Conservation (phyloP, 2,797 vertebrate genomes). For the Ataeniobius toweri region DNA sequence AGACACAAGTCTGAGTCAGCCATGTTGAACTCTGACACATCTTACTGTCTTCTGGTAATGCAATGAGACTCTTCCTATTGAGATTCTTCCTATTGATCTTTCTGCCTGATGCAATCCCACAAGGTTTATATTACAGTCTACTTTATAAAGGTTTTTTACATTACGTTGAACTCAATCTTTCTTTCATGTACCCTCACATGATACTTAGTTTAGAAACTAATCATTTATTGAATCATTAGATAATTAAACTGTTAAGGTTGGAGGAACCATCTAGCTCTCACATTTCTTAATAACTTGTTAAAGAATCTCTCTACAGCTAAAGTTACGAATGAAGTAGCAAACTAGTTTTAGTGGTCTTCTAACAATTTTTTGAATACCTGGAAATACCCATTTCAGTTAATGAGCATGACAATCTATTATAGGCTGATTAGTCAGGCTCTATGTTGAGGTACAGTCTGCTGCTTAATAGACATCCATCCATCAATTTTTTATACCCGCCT, state of each 20-base stretch:
- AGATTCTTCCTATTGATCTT: conserved; percentile 75
- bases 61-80: conserved; percentile 72
- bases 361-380: not conserved
- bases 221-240: conserved; percentile 54
- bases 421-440: not conserved
- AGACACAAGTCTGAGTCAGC: conserved; percentile 53
- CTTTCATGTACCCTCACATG: conserved; percentile 61
- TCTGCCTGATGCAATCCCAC: conserved; percentile 64
- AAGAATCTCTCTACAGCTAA: not conserved
- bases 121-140: conserved; percentile 71
- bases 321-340: not conserved
- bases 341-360: not conserved
- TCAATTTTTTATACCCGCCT: not conserved
- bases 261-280: conserved; percentile 44
- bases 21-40: conserved; percentile 67
- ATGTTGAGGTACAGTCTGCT: not conserved
- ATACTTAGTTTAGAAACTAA: conserved; percentile 68
- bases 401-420: not conserved
- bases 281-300: conserved; percentile 16
- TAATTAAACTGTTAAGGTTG: conserved; percentile 50
- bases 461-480: no score
- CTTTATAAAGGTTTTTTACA: conserved; percentile 69
- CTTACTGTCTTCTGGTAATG: conserved; percentile 75
- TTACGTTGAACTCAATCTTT: conserved; percentile 55
- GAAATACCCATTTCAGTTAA: not conserved